Conservation (phyloP, 2,797 vertebrate species). For the Micrastur ruficollis region DNA sequence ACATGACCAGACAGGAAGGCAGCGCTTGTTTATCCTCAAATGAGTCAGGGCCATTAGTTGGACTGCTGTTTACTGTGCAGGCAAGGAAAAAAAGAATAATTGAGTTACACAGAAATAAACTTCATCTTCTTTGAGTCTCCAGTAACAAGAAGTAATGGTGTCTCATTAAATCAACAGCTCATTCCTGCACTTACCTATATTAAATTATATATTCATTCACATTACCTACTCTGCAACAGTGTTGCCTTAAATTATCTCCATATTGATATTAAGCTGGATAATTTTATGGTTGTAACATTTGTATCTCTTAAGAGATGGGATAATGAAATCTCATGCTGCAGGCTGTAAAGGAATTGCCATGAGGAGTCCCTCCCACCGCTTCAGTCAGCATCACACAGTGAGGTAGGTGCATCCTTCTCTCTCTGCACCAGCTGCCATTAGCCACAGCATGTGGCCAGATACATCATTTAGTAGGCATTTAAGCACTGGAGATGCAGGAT, state of each 20-base stretch:
- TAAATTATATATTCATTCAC: conserved; percentile 33
- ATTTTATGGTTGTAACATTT: background rate
- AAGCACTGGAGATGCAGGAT: background rate
- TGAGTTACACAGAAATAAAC: conserved; percentile 8
- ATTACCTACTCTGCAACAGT: background rate
- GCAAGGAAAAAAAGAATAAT: background rate
- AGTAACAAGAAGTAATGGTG: background rate
- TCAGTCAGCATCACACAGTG: background rate
- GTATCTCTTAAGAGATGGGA: background rate
- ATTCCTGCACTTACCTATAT: conserved; percentile 21
- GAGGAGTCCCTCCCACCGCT: fast-evolving
- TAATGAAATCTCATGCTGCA: background rate
- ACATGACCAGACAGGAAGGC: background rate
- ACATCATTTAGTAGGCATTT: background rate
- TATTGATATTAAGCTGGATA: background rate
- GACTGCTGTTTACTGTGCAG: background rate
- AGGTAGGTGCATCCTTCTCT: background rate
- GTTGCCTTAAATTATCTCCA: background rate
- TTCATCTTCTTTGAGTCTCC: background rate
- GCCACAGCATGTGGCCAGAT: background rate
- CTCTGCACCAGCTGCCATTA: background rate
- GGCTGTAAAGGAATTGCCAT: background rate
- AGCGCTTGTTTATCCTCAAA: conserved; percentile 4
- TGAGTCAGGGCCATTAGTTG: conserved; percentile 28
- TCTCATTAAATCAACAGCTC: conserved; percentile 17